Conservation (phyloP, 2,113 vertebrate species). For the Misgurnus mizolepis region DNA sequence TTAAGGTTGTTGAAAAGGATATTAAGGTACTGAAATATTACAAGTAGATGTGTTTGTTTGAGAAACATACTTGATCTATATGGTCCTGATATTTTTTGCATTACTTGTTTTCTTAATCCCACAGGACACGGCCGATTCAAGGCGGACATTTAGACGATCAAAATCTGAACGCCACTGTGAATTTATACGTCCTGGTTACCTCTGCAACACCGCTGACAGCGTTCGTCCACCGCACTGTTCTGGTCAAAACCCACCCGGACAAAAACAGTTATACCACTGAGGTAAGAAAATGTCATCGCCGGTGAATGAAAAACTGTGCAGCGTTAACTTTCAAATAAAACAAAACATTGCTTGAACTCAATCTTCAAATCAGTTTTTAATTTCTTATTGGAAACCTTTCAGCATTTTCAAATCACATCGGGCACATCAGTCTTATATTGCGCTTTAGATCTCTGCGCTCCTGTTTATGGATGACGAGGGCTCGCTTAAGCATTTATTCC, state of each 20-base stretch:
- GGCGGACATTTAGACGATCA: slow-evolving; percentile 61
- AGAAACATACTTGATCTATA: no score
- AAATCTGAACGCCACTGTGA: slow-evolving; percentile 80
- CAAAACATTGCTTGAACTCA: not conserved
- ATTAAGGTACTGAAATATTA: no score
- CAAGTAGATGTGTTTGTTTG: no score
- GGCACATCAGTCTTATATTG: not conserved
- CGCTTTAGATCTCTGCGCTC: not conserved
- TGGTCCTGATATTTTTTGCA: no score
- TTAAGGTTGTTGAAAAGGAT: no score
- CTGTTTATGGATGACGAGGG: not conserved
- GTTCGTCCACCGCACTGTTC: slow-evolving; percentile 83
- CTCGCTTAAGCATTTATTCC: slow-evolving; percentile 18
- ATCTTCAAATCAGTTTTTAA: not conserved
- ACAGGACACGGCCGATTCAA: slow-evolving; percentile 59
- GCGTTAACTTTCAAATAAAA: not conserved
- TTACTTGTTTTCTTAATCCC: not conserved
- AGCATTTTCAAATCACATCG: slow-evolving; percentile 23
- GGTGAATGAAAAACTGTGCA: not conserved
- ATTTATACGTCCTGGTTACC: slow-evolving; percentile 88
- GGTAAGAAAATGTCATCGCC: slow-evolving; percentile 68
- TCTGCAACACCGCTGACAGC: slow-evolving; percentile 84
- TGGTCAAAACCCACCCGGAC: slow-evolving; percentile 76
- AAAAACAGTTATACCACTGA: slow-evolving; percentile 75
- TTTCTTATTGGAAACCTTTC: slow-evolving; percentile 13